Evolutionary conservation across 2,888 invertebrate genomes (phyloP).

Genomic region (Apamea monoglypha): DNA sequence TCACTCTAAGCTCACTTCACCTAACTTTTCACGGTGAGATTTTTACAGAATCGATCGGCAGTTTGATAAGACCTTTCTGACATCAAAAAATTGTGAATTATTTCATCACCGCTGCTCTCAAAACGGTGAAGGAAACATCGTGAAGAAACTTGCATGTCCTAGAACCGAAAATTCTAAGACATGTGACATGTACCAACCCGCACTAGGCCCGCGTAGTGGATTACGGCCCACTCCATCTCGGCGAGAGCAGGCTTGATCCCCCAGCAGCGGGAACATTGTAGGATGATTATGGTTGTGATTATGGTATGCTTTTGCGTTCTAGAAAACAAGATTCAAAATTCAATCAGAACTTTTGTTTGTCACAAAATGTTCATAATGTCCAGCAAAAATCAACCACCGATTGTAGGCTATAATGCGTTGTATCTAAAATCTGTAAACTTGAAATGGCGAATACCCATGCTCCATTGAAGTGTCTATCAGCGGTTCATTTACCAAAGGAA

Average conservation of each 20-base stretch:
- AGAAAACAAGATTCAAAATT: neutral
- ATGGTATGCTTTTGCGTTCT: neutral
- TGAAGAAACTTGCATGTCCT: neutral
- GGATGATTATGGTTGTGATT: neutral
- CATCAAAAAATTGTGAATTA: neutral
- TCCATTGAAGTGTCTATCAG: constrained; percentile 67
- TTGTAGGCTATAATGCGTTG: neutral
- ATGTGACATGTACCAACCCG: too few species aligned
- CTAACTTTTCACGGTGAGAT: too few species aligned
- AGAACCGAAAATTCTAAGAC: neutral
- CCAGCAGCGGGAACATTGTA: neutral
- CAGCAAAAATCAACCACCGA: neutral
- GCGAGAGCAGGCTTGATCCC: neutral
- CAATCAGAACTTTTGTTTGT: neutral
- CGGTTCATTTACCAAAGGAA: constrained; percentile 57
- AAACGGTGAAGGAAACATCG: neutral
- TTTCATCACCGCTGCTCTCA: neutral
- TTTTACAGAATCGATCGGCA: too few species aligned
- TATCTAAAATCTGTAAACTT: constrained; percentile 5
- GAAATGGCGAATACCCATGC: constrained; percentile 30
- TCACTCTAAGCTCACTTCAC: too few species aligned
- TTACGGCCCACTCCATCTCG: neutral
- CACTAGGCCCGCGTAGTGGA: neutral
- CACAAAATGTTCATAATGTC: neutral
- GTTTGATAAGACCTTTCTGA: neutral